Conservation (phyloP, 2,113 vertebrate genomes). For the Athene noctua region DNA sequence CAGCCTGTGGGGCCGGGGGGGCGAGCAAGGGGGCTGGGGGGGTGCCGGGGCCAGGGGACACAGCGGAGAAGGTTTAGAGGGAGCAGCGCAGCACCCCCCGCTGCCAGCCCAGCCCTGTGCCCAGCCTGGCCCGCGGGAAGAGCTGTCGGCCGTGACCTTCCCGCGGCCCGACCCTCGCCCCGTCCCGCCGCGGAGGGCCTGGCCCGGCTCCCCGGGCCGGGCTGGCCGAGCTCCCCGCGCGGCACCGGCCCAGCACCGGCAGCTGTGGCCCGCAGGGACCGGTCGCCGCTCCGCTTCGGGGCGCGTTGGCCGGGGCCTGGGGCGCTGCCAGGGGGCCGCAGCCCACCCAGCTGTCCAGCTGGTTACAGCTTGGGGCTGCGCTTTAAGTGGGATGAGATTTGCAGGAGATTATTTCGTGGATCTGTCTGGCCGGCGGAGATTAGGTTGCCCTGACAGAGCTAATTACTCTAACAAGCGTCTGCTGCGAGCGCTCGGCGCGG, state of each 20-base stretch:
- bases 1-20: background rate
- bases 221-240: too few species aligned
- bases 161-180: fast-evolving
- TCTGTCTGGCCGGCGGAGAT: background rate
- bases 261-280: background rate
- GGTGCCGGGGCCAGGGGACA: background rate
- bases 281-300: background rate
- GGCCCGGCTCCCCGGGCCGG: too few species aligned
- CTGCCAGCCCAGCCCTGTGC: background rate
- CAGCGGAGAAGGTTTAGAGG: background rate
- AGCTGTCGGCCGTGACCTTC: too few species aligned
- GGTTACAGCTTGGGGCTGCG: background rate
- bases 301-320: background rate
- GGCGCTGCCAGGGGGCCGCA: background rate
- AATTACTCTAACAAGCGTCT: background rate
- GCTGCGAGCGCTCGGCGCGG: background rate
- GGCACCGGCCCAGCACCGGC: background rate
- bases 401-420: background rate
- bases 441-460: background rate
- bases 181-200: background rate
- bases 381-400: conserved; percentile 11
- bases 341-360: background rate
- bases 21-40: background rate
- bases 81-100: background rate
- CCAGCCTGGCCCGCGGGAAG: background rate